Evolutionary conservation across 2,888 invertebrate species (phyloP).

Genomic region (Tachina lurida): DNA sequence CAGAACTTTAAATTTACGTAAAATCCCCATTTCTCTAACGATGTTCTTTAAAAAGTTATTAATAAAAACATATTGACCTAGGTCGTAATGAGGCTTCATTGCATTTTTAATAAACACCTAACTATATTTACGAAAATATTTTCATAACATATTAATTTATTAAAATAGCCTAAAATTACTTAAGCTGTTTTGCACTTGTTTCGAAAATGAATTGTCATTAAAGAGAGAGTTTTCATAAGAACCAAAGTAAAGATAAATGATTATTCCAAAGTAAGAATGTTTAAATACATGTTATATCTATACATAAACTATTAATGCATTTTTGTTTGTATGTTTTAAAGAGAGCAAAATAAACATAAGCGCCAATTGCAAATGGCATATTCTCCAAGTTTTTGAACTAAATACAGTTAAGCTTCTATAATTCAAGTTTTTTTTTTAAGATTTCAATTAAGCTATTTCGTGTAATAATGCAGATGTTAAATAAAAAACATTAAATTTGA

Average conservation of each 20-base stretch:
- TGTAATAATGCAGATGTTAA: conserved; percentile 28
- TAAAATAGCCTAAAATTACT: conserved; percentile 14
- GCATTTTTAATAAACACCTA: conserved; percentile 42
- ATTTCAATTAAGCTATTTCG: conserved; percentile 45
- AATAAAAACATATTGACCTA: conserved; percentile 39
- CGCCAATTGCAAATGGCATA: too few relatives aligned
- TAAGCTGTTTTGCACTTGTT: conserved; percentile 12
- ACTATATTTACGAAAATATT: conserved; percentile 39
- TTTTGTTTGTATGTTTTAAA: too few relatives aligned
- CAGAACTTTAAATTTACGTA: too few relatives aligned
- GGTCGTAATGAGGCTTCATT: conserved; percentile 24
- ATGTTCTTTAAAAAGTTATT: too few relatives aligned
- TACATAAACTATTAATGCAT: too few relatives aligned
- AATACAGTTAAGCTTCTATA: conserved; percentile 40
- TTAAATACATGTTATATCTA: too few relatives aligned
- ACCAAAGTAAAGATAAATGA: conserved; percentile 14
- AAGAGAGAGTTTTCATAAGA: conserved; percentile 14
- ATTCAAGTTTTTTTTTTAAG: conserved; percentile 18
- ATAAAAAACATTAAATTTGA: too few relatives aligned
- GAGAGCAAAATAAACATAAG: too few relatives aligned
- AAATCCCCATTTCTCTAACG: too few relatives aligned
- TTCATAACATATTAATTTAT: conserved; percentile 40
- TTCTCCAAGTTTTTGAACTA: too few relatives aligned
- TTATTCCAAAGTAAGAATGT: conserved; percentile 11
- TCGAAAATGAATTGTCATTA: conserved; percentile 8